Evolutionary conservation across 1,140 invertebrate genomes (phyloP).

Genomic region (Sipha flava): DNA sequence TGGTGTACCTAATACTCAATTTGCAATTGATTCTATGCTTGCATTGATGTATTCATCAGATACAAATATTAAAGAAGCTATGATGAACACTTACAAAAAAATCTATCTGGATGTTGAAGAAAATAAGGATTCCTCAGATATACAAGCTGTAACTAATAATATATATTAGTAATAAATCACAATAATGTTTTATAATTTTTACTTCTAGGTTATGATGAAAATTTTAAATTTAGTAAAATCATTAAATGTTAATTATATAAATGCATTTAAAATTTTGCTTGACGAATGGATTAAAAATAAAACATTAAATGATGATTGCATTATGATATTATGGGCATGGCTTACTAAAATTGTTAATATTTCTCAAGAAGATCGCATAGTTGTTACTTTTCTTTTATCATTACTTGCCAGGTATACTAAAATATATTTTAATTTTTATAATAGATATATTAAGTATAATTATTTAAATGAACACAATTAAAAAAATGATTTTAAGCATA

Average conservation of each 20-base stretch:
- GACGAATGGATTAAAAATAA: conserved; percentile 55
- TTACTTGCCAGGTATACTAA: conserved; percentile 57
- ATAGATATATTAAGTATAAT: too few relatives aligned
- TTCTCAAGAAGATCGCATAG: conserved; percentile 55
- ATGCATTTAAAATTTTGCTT: conserved; percentile 62
- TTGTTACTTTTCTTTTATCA: conserved; percentile 61
- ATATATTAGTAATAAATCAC: not conserved
- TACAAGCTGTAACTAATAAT: not conserved
- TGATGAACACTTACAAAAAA: conserved; percentile 55
- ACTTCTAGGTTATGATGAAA: conserved; percentile 36
- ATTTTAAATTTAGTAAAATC: conserved; percentile 53
- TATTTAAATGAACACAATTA: too few relatives aligned
- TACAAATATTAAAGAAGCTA: conserved; percentile 53
- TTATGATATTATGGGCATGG: conserved; percentile 38
- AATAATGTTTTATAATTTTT: not conserved
- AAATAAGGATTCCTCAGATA: conserved; percentile 27
- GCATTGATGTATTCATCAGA: conserved; percentile 64
- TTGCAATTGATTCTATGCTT: conserved; percentile 66
- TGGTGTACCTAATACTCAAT: conserved; percentile 59
- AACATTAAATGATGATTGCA: conserved; percentile 49
- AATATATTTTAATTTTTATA: not conserved
- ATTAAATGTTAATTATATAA: conserved; percentile 53
- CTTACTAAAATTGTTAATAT: not conserved
- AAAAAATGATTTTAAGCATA: too few relatives aligned
- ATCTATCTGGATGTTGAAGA: conserved; percentile 49